These are phyloP conservation scores for Drosophila rellima DNA, from an alignment of 2,888 invertebrate species.

Conservation along the genomic window DNA sequence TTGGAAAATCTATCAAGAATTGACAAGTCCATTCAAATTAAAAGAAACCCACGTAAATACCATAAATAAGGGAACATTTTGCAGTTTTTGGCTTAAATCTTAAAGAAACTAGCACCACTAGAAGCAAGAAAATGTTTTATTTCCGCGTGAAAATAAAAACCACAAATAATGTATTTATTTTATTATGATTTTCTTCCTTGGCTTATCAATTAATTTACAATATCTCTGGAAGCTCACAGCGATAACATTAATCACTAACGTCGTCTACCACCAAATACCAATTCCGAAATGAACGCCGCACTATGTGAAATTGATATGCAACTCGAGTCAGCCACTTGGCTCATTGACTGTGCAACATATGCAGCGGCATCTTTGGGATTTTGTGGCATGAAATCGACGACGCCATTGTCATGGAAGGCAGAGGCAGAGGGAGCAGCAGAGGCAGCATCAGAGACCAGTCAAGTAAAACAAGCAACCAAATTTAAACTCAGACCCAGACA, in stretches of 20 bases:
- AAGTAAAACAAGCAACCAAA: not conserved
- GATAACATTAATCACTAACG: slow-evolving; percentile 1
- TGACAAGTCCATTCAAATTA: too few species aligned
- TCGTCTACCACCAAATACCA: not conserved
- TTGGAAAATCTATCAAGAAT: too few species aligned
- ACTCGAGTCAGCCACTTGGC: slow-evolving; percentile 13
- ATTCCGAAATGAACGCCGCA: slow-evolving; percentile 21
- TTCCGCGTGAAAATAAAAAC: too few species aligned
- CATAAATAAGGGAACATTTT: too few species aligned
- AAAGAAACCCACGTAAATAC: too few species aligned
- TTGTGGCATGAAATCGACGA: slow-evolving; percentile 12
- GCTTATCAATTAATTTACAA: not conserved
- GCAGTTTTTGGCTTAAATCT: too few species aligned
- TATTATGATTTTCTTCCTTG: not conserved
- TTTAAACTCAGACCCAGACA: slow-evolving; percentile 9
- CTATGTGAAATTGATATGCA: slow-evolving; percentile 45
- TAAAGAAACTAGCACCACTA: too few species aligned
- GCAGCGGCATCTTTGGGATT: slow-evolving; percentile 4
- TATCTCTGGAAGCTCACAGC: not conserved
- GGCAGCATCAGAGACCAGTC: slow-evolving; percentile 6
- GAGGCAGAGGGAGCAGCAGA: slow-evolving; percentile 6
- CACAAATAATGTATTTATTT: not conserved
- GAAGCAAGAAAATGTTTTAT: too few species aligned
- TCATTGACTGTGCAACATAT: slow-evolving; percentile 10
- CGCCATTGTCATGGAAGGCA: slow-evolving; percentile 43